Evolutionary conservation across 1,140 invertebrate genomes (phyloP).

Genomic region (Pseudomyrmex concolor): DNA sequence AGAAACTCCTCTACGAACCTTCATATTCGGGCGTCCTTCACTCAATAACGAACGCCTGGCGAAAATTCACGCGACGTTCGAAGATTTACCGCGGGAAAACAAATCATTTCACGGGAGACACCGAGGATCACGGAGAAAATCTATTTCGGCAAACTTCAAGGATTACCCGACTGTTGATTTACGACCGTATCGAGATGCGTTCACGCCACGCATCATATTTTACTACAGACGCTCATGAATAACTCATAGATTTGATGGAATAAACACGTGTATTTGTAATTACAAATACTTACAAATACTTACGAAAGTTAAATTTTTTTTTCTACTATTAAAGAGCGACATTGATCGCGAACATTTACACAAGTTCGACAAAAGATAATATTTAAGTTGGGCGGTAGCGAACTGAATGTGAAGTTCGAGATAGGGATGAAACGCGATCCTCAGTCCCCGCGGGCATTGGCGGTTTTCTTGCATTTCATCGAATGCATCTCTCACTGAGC

Average conservation of each 20-base stretch:
- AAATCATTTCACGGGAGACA: slow-evolving; percentile 58
- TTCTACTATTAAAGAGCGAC: not conserved
- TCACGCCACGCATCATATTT: slow-evolving; percentile 31
- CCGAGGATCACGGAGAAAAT: slow-evolving; percentile 37
- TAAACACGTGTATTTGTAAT: slow-evolving; percentile 24
- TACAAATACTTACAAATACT: no score
- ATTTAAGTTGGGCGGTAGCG: not conserved
- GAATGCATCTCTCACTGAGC: slow-evolving; percentile 35
- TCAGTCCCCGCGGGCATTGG: slow-evolving; percentile 55
- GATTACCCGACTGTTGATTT: slow-evolving; percentile 52
- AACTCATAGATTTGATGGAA: slow-evolving; percentile 29
- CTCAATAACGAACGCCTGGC: slow-evolving; percentile 43
- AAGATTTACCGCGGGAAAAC: slow-evolving; percentile 65
- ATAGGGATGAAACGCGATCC: slow-evolving; percentile 53
- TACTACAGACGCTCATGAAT: slow-evolving; percentile 39
- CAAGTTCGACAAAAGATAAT: not conserved
- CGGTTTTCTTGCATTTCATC: slow-evolving; percentile 71
- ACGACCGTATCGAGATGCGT: slow-evolving; percentile 40
- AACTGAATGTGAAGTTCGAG: slow-evolving; percentile 18
- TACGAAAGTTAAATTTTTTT: not conserved
- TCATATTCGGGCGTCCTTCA: not conserved
- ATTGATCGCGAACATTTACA: no score
- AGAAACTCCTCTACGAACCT: no score
- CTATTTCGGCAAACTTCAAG: slow-evolving; percentile 57
- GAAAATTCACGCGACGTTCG: slow-evolving; percentile 51